Evolutionary conservation across 2,888 invertebrate genomes (phyloP), one percentile per base, ranked within the genome.

Genomic region (Diadegma fenestrale): DNA sequence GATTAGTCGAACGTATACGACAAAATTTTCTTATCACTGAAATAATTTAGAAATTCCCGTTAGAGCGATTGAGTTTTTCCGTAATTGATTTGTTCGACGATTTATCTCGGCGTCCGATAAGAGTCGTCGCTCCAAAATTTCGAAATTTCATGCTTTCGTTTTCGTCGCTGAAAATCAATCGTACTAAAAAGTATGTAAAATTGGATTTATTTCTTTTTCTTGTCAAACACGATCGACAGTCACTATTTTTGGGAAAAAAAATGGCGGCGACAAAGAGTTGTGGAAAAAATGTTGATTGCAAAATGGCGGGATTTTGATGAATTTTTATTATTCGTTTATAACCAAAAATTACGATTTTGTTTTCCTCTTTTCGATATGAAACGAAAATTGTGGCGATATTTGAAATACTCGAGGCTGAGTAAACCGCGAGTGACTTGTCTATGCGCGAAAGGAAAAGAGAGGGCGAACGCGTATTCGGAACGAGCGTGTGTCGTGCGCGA

Each of bases 401-500:
- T 37, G n/a, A n/a, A n/a, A n/a, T 37, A 37, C 37, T 37, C 10
- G 19, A 51, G 5, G 17, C 19, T n/a, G 0, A 51, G 19, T 5
- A n/a, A 51, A 61, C 30, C 26, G 26, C 17, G n/a, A n/a, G 17
- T 33, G 14, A 45, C 30, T 45, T 26, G 45, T 69, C 12, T 30
- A 12, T 26, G n/a, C 69, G 69, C 48, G 45, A 26, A n/a, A 12
- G 22, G 2, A 30, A 37, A 41, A 54, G 19, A 54, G 58, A 61
- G 19, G 30, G 19, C n/a, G 14, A 19, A 48, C 26, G 17, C 26
- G 17, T 8, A n/a, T 37, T 8, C 14, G 48, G n/a, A 48, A 37
- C 48, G 73, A n/a, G 45, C 61, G 76, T 37, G 76, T 51, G 80
- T 58, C 30, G 80, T 72, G 71, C 68, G 68, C 41, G 64, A 45